Percentiles rank a stretch among this genome's conserved stretches.
Evolutionary conservation across 2,797 vertebrate genomes (phyloP).

Genomic region (Macrochelys suwanniensis): DNA sequence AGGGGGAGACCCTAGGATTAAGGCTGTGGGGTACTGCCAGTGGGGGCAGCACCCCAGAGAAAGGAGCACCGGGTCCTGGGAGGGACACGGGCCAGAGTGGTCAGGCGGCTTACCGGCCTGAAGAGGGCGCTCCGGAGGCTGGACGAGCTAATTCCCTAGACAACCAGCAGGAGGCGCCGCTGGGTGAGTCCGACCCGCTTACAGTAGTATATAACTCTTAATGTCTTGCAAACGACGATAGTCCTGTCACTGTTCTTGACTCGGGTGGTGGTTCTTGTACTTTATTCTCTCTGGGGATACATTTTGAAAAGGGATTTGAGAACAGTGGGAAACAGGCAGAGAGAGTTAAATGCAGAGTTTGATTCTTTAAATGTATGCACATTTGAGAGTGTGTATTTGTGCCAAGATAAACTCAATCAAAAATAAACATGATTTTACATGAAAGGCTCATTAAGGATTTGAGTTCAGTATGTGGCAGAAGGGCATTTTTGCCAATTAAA

Average conservation of each 20-base stretch:
- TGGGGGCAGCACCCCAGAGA: no score
- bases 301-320: slow-evolving; percentile 70
- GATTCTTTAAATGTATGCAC: slow-evolving; percentile 67
- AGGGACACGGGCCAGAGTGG: no score
- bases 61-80: no score
- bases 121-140: no score
- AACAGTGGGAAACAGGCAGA: slow-evolving; percentile 70
- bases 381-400: slow-evolving; percentile 46
- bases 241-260: slow-evolving; percentile 5
- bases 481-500: slow-evolving; percentile 72
- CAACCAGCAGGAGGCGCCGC: no score
- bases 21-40: no score
- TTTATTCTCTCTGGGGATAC: slow-evolving; percentile 59
- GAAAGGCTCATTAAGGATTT: slow-evolving; percentile 75
- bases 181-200: no score
- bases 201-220: not conserved
- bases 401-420: slow-evolving; percentile 74
- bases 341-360: slow-evolving; percentile 62
- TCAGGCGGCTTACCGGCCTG: no score
- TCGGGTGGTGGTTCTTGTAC: not conserved
- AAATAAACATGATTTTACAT: slow-evolving; percentile 75
- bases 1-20: no score
- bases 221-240: not conserved
- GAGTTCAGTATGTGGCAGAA: slow-evolving; percentile 48
- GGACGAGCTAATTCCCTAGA: no score